Percentiles rank a stretch among this genome's conserved stretches.
phyloP scores from a whole-genome alignment of 2,888 invertebrate species.

The Lypha dubia region DNA sequence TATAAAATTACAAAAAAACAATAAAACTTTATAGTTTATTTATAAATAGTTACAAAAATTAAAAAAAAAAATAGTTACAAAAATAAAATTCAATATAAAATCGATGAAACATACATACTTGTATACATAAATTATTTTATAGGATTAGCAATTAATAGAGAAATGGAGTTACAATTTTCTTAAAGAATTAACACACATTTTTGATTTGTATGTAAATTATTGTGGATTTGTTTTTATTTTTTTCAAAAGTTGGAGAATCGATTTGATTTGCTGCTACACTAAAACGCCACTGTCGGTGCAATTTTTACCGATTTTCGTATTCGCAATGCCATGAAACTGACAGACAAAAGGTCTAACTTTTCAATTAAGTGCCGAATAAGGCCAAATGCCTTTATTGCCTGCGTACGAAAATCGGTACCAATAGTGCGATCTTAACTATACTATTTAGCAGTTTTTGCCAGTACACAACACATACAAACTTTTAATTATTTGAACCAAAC shows the following conservation, averaged over 20 bases:
- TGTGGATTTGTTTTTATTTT: conserved; percentile 17
- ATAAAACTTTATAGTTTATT: conserved; percentile 19
- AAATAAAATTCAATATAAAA: conserved; percentile 40
- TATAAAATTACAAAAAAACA: conserved; percentile 44
- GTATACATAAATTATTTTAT: conserved; percentile 15
- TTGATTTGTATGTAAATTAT: conserved; percentile 8
- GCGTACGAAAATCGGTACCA: no score
- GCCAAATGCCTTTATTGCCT: no score
- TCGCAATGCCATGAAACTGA: no score
- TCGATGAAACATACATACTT: conserved; percentile 1
- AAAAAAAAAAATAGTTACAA: neutral
- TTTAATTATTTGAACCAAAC: neutral
- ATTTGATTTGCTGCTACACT: neutral
- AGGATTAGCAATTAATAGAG: conserved; percentile 45
- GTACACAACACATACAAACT: no score
- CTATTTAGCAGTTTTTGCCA: no score
- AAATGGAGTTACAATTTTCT: conserved; percentile 15
- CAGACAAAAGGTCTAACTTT: no score
- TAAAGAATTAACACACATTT: conserved; percentile 20
- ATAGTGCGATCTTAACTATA: no score
- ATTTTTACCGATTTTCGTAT: no score
- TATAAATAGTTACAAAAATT: conserved; percentile 27
- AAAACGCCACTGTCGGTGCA: no score
- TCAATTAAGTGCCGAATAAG: no score
- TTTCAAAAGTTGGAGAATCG: neutral